These are phyloP conservation scores for Ferrisia virgata DNA, from an alignment of 2,888 invertebrate genomes.

Conservation along the genomic window DNA sequence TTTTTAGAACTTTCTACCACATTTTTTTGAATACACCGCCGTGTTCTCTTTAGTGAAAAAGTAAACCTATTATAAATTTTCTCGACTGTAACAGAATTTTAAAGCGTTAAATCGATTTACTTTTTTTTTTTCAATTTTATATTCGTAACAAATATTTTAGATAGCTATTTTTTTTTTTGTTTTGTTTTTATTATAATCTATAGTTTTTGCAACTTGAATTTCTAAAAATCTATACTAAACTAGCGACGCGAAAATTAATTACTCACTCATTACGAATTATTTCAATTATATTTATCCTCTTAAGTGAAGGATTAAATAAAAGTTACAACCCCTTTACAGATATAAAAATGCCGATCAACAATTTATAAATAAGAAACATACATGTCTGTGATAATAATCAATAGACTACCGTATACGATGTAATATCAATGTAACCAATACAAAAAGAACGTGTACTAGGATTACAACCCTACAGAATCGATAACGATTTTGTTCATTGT, in stretches of 20 bases:
- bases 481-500: constrained; percentile 18
- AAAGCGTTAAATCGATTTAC: not conserved
- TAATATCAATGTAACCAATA: not conserved
- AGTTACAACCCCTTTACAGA: constrained; percentile 1
- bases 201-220: too few species aligned
- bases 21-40: constrained; percentile 33
- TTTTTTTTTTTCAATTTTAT: not conserved
- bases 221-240: too few species aligned
- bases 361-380: constrained; percentile 37
- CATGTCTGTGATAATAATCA: not conserved
- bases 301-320: constrained; percentile 31
- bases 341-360: constrained; percentile 37
- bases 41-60: constrained; percentile 9
- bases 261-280: not conserved
- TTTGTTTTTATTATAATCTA: not conserved
- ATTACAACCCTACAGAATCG: constrained; percentile 41
- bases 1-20: constrained; percentile 37
- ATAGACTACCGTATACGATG: not conserved
- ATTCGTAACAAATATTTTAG: not conserved
- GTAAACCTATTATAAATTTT: constrained; percentile 32
- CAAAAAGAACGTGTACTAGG: constrained; percentile 25
- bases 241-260: not conserved
- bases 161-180: not conserved
- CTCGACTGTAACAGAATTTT: constrained; percentile 18
- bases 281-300: constrained; percentile 37